A percentile compares a stretch with the other conserved stretches of the same genome.
These are phyloP conservation scores for Panurus biarmicus DNA, from an alignment of 2,113 vertebrate genomes.

Conservation along the genomic window DNA sequence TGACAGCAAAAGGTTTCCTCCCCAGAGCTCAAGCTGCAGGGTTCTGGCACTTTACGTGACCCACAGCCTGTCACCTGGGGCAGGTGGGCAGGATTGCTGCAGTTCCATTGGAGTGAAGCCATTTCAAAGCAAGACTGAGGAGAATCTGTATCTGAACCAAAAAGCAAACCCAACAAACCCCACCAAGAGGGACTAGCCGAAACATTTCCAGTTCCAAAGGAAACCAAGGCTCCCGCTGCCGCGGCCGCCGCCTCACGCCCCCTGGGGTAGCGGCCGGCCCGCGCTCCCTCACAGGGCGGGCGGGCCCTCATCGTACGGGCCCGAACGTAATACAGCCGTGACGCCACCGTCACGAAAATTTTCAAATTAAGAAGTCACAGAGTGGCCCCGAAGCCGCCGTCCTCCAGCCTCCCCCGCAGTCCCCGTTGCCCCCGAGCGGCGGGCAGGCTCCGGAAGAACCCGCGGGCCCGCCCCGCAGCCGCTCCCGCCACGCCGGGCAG, in stretches of 20 bases:
- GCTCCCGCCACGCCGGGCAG: rapidly evolving
- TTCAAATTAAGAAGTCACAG: neutral
- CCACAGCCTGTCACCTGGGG: neutral
- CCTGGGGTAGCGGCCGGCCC: rapidly evolving
- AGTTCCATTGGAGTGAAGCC: neutral
- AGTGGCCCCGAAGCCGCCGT: rapidly evolving
- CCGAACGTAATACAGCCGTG: rapidly evolving
- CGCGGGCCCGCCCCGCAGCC: rapidly evolving
- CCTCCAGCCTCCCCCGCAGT: rapidly evolving
- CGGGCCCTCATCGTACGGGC: rapidly evolving
- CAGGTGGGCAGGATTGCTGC: neutral
- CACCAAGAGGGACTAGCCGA: neutral
- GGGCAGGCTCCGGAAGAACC: rapidly evolving
- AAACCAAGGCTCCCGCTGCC: neutral
- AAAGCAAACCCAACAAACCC: no score
- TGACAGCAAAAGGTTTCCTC: neutral
- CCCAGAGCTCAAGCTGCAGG: neutral
- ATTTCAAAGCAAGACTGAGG: neutral
- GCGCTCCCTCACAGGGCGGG: neutral
- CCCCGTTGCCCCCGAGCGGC: rapidly evolving
- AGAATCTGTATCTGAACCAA: neutral
- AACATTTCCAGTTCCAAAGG: neutral
- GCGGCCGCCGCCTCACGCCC: neutral
- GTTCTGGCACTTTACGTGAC: neutral
- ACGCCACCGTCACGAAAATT: rapidly evolving